Evolutionary conservation across 2,797 vertebrate species (phyloP).

Genomic region (Platyrinchus mystaceus): DNA sequence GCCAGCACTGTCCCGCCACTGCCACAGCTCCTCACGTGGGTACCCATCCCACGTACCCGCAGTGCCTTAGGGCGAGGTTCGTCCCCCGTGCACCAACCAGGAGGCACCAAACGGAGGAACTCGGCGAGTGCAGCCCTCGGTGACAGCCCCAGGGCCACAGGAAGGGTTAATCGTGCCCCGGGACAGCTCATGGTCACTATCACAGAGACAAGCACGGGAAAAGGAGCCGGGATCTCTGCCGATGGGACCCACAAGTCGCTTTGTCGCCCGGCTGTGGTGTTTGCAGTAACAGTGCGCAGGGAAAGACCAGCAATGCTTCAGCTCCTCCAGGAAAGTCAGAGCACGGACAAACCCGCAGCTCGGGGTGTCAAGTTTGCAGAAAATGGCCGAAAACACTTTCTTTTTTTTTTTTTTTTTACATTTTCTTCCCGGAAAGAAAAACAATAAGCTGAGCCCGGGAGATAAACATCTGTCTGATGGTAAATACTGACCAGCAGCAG

Average conservation of each 20-base stretch:
- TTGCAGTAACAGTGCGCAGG: background rate
- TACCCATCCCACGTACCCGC: too few relatives aligned
- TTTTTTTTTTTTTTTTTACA: background rate
- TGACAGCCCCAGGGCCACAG: background rate
- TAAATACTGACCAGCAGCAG: slow-evolving; percentile 6
- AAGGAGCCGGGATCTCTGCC: background rate
- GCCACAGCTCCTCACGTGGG: background rate
- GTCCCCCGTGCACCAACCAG: background rate
- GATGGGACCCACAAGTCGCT: background rate
- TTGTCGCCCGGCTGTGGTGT: background rate
- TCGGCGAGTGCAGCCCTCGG: background rate
- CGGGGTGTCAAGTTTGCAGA: background rate
- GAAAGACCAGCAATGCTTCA: background rate
- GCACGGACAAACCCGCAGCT: background rate
- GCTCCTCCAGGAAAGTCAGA: background rate
- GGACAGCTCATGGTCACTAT: background rate
- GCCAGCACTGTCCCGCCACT: background rate
- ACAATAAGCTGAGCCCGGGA: background rate
- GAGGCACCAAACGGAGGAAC: background rate
- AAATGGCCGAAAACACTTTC: background rate
- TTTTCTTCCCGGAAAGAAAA: background rate
- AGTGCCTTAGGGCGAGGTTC: background rate
- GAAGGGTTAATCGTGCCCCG: background rate
- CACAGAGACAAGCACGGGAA: background rate
- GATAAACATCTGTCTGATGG: background rate